Evolutionary conservation across 2,113 vertebrate genomes (phyloP), one percentile per base, ranked within the genome.

Genomic region (Platichthys stellatus): DNA sequence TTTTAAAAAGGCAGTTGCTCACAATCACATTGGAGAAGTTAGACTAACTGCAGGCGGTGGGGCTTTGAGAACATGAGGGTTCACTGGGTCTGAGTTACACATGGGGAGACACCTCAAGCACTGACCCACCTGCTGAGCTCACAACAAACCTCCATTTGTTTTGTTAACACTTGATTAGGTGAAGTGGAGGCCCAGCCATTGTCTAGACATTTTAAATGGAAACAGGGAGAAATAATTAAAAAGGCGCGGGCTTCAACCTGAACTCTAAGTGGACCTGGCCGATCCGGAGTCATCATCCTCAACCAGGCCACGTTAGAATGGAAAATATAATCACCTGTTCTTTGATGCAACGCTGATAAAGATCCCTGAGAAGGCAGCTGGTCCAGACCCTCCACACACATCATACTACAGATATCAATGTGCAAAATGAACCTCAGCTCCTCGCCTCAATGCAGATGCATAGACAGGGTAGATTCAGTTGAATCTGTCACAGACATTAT

Each of bases 81-180:
- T 69, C 80, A 79, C 26, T 21, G 24, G 35, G 76, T 57, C 53
- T 63, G 60, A 38, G 58, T 26, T 60, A 72, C 65, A 57, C 31
- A 7, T 7, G 31, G 6, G 38, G 57, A 78, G 70, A 77, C 69
- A 75, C 28, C 56, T 71, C 69, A 54, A 84, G 81, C 79, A 61
- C 70, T 83, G 80, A 65, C 78, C 73, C 79, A 80, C 82, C 78
- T 88, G 85, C 83, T 72, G 72, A 84, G 65, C 82, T 76, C 64
- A 60, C 60, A 74, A 26, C 56, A 58, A 76, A 69, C 21, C 21
- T 45, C 56, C 35, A 64, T 71, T 82, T 26, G 67, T 76, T 64
- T 76, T 64, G 70, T 51, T 1, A 76, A 71, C 51, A 57, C 70
- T 61, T 23, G 53, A 43, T n/a, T 28, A 21, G 28, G 71, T 69